Evolutionary conservation across 2,797 vertebrate species (phyloP).

Genomic region (Sebastes iracundus): DNA sequence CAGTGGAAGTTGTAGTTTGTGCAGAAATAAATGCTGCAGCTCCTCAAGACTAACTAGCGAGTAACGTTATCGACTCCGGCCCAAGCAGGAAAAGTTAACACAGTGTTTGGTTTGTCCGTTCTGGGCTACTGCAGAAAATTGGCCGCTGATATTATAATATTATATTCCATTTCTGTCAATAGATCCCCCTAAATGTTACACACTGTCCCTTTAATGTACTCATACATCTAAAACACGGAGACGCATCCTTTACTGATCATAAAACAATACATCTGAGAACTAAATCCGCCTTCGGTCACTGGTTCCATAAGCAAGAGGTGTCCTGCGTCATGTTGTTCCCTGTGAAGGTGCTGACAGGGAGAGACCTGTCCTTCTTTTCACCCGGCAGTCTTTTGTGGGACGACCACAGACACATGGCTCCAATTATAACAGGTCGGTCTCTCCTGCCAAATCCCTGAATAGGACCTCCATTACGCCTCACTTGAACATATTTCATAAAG

Average conservation of each 20-base stretch:
- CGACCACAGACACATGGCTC: constrained; percentile 51
- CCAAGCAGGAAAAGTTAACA: too few species aligned
- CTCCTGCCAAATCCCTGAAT: constrained; percentile 69
- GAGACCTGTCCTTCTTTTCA: constrained; percentile 51
- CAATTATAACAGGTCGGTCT: constrained; percentile 66
- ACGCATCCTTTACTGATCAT: neutral
- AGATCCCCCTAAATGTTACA: too few species aligned
- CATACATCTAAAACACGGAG: neutral
- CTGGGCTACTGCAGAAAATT: accelerated
- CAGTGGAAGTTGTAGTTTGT: too few species aligned
- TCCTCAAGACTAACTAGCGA: too few species aligned
- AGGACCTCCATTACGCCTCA: constrained; percentile 69
- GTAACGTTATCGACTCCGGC: too few species aligned
- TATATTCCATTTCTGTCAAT: too few species aligned
- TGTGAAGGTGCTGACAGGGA: constrained; percentile 42
- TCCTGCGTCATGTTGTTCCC: constrained; percentile 17
- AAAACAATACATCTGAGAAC: neutral
- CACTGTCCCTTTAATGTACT: neutral
- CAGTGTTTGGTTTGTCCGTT: too few species aligned
- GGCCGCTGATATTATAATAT: too few species aligned
- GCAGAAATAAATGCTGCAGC: too few species aligned
- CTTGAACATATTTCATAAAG: constrained; percentile 75
- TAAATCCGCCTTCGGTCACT: neutral
- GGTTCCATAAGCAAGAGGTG: neutral
- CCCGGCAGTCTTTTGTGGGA: constrained; percentile 51